phyloP scores from a whole-genome alignment of 37 sponge, comb jelly and placozoan species.

The Amphimedon queenslandica region DNA sequence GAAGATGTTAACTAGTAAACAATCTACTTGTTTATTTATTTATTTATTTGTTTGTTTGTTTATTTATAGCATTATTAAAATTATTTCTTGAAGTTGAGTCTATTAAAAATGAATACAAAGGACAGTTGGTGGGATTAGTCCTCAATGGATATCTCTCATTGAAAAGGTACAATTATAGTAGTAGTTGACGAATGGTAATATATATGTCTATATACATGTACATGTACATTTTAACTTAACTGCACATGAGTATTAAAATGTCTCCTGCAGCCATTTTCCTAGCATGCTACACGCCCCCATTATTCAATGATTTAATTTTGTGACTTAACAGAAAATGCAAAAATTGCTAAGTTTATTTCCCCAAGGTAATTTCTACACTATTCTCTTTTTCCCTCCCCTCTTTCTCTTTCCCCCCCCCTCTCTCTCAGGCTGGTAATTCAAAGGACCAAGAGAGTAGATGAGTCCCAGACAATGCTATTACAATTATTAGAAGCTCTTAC shows the following conservation, averaged over 20 bases:
- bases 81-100: constrained; percentile 54
- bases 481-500: constrained; percentile 80
- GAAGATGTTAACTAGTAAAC: constrained; percentile 71
- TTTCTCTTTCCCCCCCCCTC: not conserved
- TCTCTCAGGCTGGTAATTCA: constrained; percentile 70
- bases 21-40: not conserved
- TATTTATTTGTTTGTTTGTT: not conserved
- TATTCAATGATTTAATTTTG: not conserved
- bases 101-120: constrained; percentile 73
- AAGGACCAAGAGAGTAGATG: constrained; percentile 86
- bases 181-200: not conserved
- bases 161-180: constrained; percentile 44
- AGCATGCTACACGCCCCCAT: no score
- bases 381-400: not conserved
- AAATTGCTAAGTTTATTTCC: no score
- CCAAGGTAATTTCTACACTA: no score
- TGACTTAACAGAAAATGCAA: no score
- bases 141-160: constrained; percentile 86
- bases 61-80: constrained; percentile 50
- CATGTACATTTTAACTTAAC: constrained; percentile 1
- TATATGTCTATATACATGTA: not conserved
- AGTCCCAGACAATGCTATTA: constrained; percentile 70
- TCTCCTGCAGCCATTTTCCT: no score
- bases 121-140: constrained; percentile 70
- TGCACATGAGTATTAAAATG: not conserved